Base-by-base conservation (phyloP, 2,888 invertebrate species). In the Synanthedon formicaeformis region DNA sequence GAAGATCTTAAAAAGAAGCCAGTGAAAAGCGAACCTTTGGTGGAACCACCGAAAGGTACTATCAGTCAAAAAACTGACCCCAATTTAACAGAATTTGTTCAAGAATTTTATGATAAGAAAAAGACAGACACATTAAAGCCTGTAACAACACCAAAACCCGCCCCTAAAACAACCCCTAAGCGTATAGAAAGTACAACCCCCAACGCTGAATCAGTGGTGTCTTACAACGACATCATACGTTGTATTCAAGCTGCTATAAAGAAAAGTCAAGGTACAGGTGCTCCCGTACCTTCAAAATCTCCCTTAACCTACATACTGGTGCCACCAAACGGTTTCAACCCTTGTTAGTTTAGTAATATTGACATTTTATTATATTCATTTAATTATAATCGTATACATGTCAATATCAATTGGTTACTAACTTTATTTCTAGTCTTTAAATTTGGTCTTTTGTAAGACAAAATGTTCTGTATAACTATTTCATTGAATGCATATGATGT, bases 261-360 rank as follows among this genome's bases (percentile, higher is more conserved):
- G 13, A 64, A 60, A 56, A 58, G 59, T 14, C 57, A 63, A 16
- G 61, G 57, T 16, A 57, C 57, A 2, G 63, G 62, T 14, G 56
- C 54, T 6, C 56, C 61, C 10, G 63, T 58, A 52, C 59, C 60
- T 18, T 58, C 61, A 13, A 50, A 62, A 45, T 81, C 85, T 10
- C 78, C 85, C 1, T 61, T 85, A 10, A 78, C 83, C 0, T 86
- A 85, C 57, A 73, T 87, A 50, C 58, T 87, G 12, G 62, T 85
- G 11, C 73, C 75, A 11, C 61, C 63, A 69, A 40, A 50, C 14
- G 50, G 41, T 8, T 41, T 71, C 61, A 67, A 71, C 57, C 68
- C 73, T 40, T 74, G 77, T 64, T 73, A 73, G 69, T 34, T 50
- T 34, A 50, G 12, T 13, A 40, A n/a, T 40, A 11, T 50, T 27